phyloP scores from a whole-genome alignment of 2,113 vertebrate genomes.

The Pluvianellus socialis region DNA sequence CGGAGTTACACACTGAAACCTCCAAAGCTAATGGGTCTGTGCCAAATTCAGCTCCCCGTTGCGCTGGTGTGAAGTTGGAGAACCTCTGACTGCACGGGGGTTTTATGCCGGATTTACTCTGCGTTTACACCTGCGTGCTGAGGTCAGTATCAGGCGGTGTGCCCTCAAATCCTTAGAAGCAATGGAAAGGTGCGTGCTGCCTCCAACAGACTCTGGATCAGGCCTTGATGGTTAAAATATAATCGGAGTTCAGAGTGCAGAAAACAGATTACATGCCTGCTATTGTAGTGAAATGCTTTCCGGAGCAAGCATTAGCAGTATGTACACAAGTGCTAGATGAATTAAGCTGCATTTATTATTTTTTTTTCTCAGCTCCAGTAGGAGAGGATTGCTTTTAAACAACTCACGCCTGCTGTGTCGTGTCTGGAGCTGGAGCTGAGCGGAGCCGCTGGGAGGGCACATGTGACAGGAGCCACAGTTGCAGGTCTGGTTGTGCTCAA shows the following conservation, averaged over 20 bases:
- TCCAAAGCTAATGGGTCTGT: background rate
- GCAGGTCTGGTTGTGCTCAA: slow-evolving; percentile 25
- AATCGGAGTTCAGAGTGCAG: slow-evolving; percentile 47
- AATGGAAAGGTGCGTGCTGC: rapidly evolving
- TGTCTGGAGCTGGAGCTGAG: slow-evolving; percentile 20
- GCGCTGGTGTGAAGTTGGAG: background rate
- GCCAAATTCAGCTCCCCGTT: background rate
- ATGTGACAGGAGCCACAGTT: background rate
- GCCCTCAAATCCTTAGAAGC: background rate
- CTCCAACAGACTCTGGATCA: background rate
- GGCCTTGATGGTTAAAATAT: slow-evolving; percentile 17
- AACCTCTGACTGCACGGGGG: background rate
- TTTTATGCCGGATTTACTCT: background rate
- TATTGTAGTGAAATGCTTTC: slow-evolving; percentile 24
- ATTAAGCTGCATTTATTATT: slow-evolving; percentile 42
- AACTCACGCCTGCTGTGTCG: background rate
- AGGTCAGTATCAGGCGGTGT: background rate
- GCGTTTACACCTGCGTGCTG: background rate
- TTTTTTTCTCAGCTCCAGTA: slow-evolving; percentile 26
- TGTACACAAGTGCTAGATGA: slow-evolving; percentile 33
- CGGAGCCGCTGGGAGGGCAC: background rate
- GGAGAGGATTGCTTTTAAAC: slow-evolving; percentile 19
- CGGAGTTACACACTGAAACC: background rate
- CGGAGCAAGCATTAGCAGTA: slow-evolving; percentile 22
- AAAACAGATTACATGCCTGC: slow-evolving; percentile 37